A percentile compares a stretch with the other conserved stretches of the same genome.
phyloP scores from a whole-genome alignment of 1,140 invertebrate species.

The Phortica variegata region DNA sequence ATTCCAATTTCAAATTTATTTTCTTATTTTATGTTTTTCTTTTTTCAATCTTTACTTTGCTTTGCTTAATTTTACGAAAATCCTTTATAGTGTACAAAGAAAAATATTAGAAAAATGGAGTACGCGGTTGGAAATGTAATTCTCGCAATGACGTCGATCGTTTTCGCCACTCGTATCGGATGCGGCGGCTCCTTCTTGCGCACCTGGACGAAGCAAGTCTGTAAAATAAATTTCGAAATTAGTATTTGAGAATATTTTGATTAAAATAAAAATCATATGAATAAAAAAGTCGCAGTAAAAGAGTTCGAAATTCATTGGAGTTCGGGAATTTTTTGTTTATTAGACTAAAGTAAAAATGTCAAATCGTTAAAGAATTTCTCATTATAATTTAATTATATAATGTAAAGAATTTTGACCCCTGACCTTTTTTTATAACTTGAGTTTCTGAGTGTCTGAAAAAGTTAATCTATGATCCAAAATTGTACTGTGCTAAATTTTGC shows the following conservation, averaged over 20 bases:
- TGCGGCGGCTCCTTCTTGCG: constrained; percentile 86
- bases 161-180: constrained; percentile 88
- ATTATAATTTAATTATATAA: too few species aligned
- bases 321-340: not conserved
- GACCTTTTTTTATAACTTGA: too few species aligned
- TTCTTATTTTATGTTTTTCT: constrained; percentile 20
- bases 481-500: too few species aligned
- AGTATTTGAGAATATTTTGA: not conserved
- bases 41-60: constrained; percentile 13
- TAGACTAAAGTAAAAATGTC: not conserved
- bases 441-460: too few species aligned
- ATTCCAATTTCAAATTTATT: constrained; percentile 20
- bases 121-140: constrained; percentile 90
- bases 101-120: constrained; percentile 89
- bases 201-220: constrained; percentile 74
- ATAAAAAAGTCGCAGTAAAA: too few species aligned
- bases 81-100: constrained; percentile 88
- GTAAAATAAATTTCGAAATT: constrained; percentile 32
- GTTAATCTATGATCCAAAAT: too few species aligned
- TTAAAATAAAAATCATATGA: too few species aligned
- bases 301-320: not conserved
- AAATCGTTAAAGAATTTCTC: too few species aligned
- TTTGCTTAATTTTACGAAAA: constrained; percentile 62
- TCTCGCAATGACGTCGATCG: constrained; percentile 90
- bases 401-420: too few species aligned